Evolutionary conservation across 2,113 vertebrate species (phyloP).

Genomic region (Muntiacus muntjak): DNA sequence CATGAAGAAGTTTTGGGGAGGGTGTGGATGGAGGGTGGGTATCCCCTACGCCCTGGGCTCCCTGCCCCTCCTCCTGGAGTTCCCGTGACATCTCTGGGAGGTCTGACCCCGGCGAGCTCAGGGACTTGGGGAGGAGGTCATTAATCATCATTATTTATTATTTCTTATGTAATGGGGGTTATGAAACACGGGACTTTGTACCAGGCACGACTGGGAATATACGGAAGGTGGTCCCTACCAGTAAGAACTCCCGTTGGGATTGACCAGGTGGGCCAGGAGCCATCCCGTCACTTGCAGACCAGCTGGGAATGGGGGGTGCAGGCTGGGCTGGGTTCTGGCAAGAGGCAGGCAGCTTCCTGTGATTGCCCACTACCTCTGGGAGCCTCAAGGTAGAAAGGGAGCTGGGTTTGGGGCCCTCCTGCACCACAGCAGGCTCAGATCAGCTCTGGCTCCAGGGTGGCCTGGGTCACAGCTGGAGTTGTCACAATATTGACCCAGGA

Average conservation of each 20-base stretch:
- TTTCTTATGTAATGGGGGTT: slow-evolving; percentile 67
- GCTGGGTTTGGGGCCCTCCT: neutral
- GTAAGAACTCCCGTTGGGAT: neutral
- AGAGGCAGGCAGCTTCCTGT: neutral
- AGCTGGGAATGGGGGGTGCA: neutral
- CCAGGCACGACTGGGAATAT: slow-evolving; percentile 60
- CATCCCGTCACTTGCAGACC: neutral
- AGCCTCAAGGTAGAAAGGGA: neutral
- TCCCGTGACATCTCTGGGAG: slow-evolving; percentile 58
- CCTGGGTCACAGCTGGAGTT: slow-evolving; percentile 71
- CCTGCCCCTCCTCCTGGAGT: neutral
- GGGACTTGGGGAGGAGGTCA: slow-evolving; percentile 38
- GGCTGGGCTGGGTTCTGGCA: neutral
- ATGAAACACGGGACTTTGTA: slow-evolving; percentile 60
- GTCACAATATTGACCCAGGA: slow-evolving; percentile 75
- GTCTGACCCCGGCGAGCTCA: slow-evolving; percentile 53
- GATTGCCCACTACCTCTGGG: neutral
- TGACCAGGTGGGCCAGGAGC: neutral
- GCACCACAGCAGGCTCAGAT: neutral
- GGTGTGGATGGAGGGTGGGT: neutral
- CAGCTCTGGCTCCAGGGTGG: slow-evolving; percentile 69
- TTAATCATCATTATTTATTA: slow-evolving; percentile 73
- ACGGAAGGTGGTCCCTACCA: neutral
- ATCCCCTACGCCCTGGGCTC: neutral
- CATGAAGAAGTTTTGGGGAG: neutral